Conservation (phyloP, 2,113 vertebrate genomes). For the Cyprinodon variegatus region DNA sequence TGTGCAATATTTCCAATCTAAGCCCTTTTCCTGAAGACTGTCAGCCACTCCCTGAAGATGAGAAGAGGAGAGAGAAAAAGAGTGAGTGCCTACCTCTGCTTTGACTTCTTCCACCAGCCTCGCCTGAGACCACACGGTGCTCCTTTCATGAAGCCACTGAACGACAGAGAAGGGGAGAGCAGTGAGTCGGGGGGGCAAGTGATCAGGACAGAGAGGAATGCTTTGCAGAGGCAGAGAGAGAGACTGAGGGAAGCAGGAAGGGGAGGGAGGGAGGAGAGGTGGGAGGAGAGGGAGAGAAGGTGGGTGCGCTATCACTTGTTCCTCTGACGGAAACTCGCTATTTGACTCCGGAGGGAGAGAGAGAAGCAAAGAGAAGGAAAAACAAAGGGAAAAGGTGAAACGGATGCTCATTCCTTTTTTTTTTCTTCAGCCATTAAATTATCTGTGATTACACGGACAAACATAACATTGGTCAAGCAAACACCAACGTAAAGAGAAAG, state of each 20-base stretch:
- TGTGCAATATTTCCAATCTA: conserved; percentile 47
- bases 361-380: conserved; percentile 42
- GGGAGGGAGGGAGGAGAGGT: conserved; percentile 58
- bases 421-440: conserved; percentile 3
- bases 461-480: conserved; percentile 13
- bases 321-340: conserved; percentile 74
- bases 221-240: conserved; percentile 62
- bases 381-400: conserved; percentile 11
- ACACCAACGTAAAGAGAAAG: conserved; percentile 29
- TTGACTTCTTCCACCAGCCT: conserved; percentile 85
- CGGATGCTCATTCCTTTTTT: conserved; percentile 28
- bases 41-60: conserved; percentile 64
- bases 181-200: conserved; percentile 68
- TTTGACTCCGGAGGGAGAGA: conserved; percentile 71
- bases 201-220: conserved; percentile 73
- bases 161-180: conserved; percentile 69
- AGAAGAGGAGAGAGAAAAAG: conserved; percentile 28
- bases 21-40: conserved; percentile 38
- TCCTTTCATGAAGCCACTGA: conserved; percentile 87
- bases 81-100: conserved; percentile 85
- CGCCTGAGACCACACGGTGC: conserved; percentile 80
- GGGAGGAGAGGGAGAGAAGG: conserved; percentile 64
- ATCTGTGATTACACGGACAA: conserved; percentile 4
- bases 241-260: conserved; percentile 54
- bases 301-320: conserved; percentile 75